A percentile compares a stretch with the other conserved stretches of the same genome.
These are phyloP conservation scores for Hydroisotoma schaefferi DNA, from an alignment of 2,888 invertebrate species.

Conservation along the genomic window DNA sequence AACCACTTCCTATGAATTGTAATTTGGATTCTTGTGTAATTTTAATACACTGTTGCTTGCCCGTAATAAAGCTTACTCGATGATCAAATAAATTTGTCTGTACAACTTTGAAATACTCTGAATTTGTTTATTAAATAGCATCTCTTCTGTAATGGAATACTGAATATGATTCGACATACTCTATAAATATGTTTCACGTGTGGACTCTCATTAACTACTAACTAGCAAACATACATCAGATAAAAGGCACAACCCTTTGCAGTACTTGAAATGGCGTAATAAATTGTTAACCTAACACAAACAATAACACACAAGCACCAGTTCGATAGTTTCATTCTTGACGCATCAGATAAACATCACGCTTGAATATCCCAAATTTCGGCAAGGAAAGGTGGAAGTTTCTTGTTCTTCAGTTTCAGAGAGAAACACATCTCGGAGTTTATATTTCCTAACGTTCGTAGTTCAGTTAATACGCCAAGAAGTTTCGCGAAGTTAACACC, in stretches of 20 bases:
- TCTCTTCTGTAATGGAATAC: conserved; percentile 45
- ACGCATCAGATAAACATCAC: too few relatives aligned
- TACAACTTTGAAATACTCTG: too few relatives aligned
- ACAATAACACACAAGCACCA: background rate
- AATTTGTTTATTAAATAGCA: too few relatives aligned
- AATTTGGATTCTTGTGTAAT: conserved; percentile 15
- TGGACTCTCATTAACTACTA: conserved; percentile 2
- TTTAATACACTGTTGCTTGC: background rate
- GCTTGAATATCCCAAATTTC: conserved; percentile 90
- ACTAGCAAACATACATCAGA: conserved; percentile 39
- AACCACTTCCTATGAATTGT: conserved; percentile 31
- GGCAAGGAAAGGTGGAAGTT: conserved; percentile 91
- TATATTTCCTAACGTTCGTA: conserved; percentile 91
- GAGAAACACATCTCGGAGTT: conserved; percentile 98
- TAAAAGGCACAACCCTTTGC: conserved; percentile 44
- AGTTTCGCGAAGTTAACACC: conserved; percentile 78
- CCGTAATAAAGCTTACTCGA: too few relatives aligned
- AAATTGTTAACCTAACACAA: conserved; percentile 3
- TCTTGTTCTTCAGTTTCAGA: conserved; percentile 90
- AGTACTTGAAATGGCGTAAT: conserved; percentile 20
- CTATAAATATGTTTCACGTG: background rate
- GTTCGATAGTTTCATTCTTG: too few relatives aligned
- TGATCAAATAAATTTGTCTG: too few relatives aligned
- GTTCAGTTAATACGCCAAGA: conserved; percentile 85
- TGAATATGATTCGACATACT: conserved; percentile 40